These are phyloP conservation scores for Fopius arisanus DNA, from an alignment of 1,140 invertebrate genomes.

Conservation along the genomic window DNA sequence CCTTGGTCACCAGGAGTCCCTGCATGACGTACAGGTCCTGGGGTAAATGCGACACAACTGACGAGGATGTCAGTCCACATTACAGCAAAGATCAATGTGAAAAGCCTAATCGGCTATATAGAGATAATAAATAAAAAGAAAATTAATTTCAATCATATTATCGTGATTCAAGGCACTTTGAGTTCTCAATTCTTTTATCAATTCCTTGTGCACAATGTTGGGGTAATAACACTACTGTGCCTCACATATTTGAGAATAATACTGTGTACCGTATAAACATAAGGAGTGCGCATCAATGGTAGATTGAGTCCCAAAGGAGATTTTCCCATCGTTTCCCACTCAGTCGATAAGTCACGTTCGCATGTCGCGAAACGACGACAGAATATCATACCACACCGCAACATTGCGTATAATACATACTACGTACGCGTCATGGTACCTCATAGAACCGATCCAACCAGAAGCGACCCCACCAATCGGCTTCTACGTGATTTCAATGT, in stretches of 20 bases:
- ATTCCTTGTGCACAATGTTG: neutral
- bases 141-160: too few species aligned
- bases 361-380: conserved; percentile 22
- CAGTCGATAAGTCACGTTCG: conserved; percentile 30
- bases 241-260: neutral
- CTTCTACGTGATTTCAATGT: conserved; percentile 47
- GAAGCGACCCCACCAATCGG: conserved; percentile 42
- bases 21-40: too few species aligned
- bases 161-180: neutral
- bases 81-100: neutral
- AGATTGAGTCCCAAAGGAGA: neutral
- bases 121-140: neutral
- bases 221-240: neutral
- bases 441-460: conserved; percentile 28
- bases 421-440: conserved; percentile 24
- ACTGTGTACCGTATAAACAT: neutral
- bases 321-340: conserved; percentile 25
- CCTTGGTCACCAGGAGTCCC: too few species aligned
- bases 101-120: neutral
- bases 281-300: neutral
- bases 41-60: neutral
- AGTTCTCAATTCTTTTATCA: neutral
- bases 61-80: neutral
- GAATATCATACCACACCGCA: conserved; percentile 32
- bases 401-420: conserved; percentile 29